Percentiles rank a stretch among this genome's conserved stretches.
Conservation (phyloP, 2,888 invertebrate genomes). For the Dynastes hyllus region DNA sequence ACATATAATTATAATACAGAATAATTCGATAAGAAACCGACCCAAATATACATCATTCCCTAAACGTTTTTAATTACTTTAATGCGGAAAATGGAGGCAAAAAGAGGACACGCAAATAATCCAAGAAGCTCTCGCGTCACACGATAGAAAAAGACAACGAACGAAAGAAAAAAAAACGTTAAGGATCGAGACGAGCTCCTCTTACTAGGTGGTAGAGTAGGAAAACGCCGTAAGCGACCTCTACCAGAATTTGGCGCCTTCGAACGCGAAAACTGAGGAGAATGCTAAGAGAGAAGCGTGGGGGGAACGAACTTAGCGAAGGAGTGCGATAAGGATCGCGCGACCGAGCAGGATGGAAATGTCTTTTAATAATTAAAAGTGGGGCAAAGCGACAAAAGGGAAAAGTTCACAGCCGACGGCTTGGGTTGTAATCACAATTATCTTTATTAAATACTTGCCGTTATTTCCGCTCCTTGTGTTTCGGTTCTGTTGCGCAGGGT, state of each 20-base stretch:
- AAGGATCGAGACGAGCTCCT: constrained; percentile 1
- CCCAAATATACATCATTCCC: constrained; percentile 23
- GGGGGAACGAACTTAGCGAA: neutral
- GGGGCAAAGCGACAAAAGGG: constrained; percentile 47
- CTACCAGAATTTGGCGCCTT: constrained; percentile 14
- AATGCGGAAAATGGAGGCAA: constrained; percentile 39
- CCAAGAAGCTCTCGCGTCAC: constrained; percentile 16
- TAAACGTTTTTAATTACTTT: constrained; percentile 47
- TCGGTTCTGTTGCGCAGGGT: constrained; percentile 34
- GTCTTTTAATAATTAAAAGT: constrained; percentile 50
- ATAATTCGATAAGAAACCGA: constrained; percentile 29
- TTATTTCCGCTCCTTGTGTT: constrained; percentile 47
- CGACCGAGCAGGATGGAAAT: constrained; percentile 29
- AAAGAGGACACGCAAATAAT: constrained; percentile 38
- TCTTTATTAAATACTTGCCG: constrained; percentile 52
- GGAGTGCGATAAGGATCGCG: neutral
- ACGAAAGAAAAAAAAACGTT: constrained; percentile 7
- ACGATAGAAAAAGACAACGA: constrained; percentile 17
- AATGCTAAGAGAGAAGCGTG: neutral
- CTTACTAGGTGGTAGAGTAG: neutral
- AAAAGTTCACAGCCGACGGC: constrained; percentile 46
- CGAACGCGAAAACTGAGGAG: constrained; percentile 15
- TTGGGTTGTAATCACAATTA: constrained; percentile 50
- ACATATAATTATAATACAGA: neutral
- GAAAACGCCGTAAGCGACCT: constrained; percentile 21